Evolutionary conservation across 2,113 vertebrate genomes (phyloP).

Genomic region (Irena cyanogastra): DNA sequence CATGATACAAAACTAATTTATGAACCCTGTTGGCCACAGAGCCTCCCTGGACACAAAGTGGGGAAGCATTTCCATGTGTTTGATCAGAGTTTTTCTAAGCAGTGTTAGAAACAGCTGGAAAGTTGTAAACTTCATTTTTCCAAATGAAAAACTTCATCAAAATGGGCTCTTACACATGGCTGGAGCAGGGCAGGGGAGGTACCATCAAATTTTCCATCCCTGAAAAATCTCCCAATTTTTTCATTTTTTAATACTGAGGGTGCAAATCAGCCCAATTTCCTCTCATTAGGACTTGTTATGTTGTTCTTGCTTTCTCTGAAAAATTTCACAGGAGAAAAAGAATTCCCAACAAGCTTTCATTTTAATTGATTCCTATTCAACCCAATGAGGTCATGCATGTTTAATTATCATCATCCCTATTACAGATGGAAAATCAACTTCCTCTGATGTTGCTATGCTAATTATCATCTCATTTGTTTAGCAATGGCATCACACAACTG

Average conservation of each 20-base stretch:
- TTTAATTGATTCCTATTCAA: conserved; percentile 46
- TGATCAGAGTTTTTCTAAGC: not conserved
- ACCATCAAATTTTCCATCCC: not conserved
- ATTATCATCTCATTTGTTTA: conserved; percentile 52
- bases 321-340: not conserved
- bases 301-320: not conserved
- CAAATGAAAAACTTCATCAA: not conserved
- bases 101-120: not conserved
- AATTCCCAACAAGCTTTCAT: conserved; percentile 24
- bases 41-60: not conserved
- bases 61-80: not conserved
- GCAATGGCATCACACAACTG: not conserved
- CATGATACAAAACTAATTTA: not conserved
- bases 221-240: not conserved
- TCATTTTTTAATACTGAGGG: not conserved
- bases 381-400: conserved; percentile 44
- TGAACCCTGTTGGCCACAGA: not conserved
- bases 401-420: conserved; percentile 55
- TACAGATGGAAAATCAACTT: conserved; percentile 57
- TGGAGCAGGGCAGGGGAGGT: not conserved
- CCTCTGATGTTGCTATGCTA: conserved; percentile 46
- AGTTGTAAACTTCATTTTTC: not conserved
- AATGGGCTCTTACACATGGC: not conserved
- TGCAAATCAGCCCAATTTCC: not conserved
- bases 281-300: not conserved